phyloP scores from a whole-genome alignment of 2,797 vertebrate genomes.

The Morus bassanus region DNA sequence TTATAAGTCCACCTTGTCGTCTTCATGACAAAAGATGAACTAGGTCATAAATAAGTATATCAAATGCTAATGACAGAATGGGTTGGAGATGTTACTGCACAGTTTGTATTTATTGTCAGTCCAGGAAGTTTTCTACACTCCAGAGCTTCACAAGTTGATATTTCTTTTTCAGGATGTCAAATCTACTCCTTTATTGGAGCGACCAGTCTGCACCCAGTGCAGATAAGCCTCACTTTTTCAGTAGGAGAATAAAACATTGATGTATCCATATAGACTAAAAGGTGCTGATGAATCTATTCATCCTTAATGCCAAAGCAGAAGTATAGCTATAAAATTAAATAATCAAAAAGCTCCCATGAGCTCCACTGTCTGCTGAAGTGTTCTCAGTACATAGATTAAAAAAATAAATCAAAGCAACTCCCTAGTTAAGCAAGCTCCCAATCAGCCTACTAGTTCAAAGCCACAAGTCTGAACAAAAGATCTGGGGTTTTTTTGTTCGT shows the following conservation, averaged over 20 bases:
- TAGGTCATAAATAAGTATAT: background rate
- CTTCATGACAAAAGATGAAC: background rate
- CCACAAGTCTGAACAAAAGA: background rate
- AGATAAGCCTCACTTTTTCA: background rate
- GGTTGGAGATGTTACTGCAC: background rate
- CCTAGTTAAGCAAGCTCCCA: background rate
- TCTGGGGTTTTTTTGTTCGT: background rate
- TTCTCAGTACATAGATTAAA: background rate
- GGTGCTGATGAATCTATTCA: background rate
- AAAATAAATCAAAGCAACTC: conserved; percentile 9
- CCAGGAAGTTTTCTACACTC: background rate
- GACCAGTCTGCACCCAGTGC: background rate
- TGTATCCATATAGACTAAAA: background rate
- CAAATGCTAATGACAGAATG: background rate
- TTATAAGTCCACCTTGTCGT: background rate
- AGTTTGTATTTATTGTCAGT: background rate
- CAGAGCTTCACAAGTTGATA: background rate
- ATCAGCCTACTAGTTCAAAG: background rate
- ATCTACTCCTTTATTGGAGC: background rate
- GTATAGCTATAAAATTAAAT: background rate
- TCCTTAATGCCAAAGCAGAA: background rate
- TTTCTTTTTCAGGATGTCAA: background rate
- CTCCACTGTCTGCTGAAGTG: background rate
- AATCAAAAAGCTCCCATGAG: background rate
- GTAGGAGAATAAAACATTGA: background rate